Base-by-base conservation (phyloP, 2,888 invertebrate genomes). In the Homarus gammarus region DNA sequence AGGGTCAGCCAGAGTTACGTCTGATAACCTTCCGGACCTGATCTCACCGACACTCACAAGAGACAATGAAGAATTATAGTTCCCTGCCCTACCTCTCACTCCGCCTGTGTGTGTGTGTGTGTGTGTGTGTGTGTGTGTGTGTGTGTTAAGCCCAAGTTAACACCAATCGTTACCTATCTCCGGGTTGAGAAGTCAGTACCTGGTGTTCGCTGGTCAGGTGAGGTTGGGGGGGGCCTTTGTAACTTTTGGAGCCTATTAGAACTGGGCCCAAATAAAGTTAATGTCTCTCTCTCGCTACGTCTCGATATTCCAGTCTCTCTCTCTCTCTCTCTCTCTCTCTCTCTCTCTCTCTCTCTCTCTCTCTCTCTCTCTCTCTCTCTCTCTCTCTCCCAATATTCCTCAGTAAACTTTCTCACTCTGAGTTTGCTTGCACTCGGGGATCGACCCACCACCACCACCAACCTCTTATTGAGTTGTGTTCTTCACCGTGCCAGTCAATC, bases 281-380 rank as follows among this genome's bases (percentile, higher is more conserved):
- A 44, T 31, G 40, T 68, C 70, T 83, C 83, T 83, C 83, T 83
- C 51, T 83, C 83, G 68, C 83, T 83, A 68, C 70, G 70, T 83
- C 83, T 83, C 83, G 68, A 68, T 83, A 68, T 83, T 70, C 70
- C 83, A 70, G 70, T 83, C 83, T 83, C 83, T 83, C 70, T 83
- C 83, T 82, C 82, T 82, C 82, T 82, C 82, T 82, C 82, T 82
- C 82, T 83, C 70, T 70, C 82, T 83, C 70, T 70, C 70, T 70
- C 82, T 70, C 70, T 83, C 70, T 82, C 70, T 83, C 82, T 70
- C 70, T 70, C 49, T 44, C 56, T 49, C 78, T 78, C 56, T 78
- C 49, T 78, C 49, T 61, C 38, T 38, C 38, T 56, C 51, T n/a
- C 27, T 72, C n/a, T n/a, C n/a, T n/a, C n/a, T n/a, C n/a, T n/a